A percentile compares a stretch with the other conserved stretches of the same genome.
Conservation (phyloP, 2,888 invertebrate genomes). For the Leucoma salicis region DNA sequence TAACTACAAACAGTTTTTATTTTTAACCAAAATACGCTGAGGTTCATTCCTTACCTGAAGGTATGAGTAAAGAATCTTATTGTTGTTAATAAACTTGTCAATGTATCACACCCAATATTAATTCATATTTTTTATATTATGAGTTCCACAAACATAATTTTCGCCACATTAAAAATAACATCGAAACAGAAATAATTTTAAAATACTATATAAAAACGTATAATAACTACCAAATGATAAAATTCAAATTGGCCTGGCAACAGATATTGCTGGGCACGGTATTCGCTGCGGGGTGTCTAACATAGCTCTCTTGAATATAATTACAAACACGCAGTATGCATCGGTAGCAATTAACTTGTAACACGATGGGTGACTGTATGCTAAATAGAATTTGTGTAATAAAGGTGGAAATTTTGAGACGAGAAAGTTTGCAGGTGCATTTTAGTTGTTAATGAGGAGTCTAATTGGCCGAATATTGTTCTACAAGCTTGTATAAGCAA, state of each 20-base stretch:
- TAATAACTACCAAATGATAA: background rate
- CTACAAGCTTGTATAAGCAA: no score
- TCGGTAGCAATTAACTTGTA: conserved; percentile 39
- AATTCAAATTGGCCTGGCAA: background rate
- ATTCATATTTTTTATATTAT: background rate
- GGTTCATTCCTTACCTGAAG: no score
- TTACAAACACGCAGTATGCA: conserved; percentile 25
- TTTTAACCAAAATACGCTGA: no score
- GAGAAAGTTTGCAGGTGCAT: background rate
- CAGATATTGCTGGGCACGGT: conserved; percentile 9
- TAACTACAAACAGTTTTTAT: no score
- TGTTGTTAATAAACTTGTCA: background rate
- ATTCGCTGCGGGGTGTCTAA: conserved; percentile 21
- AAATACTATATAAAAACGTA: background rate
- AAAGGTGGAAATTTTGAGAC: background rate
- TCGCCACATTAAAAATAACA: background rate
- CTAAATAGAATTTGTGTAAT: conserved; percentile 1
- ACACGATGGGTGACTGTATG: conserved; percentile 8
- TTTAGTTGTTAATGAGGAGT: background rate
- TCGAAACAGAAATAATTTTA: background rate
- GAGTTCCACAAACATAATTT: background rate
- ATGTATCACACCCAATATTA: background rate
- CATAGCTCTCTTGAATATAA: conserved; percentile 24
- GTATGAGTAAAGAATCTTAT: no score
- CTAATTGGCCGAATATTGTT: no score